Conservation (phyloP, 2,113 vertebrate species). For the Toxotes chatareus region DNA sequence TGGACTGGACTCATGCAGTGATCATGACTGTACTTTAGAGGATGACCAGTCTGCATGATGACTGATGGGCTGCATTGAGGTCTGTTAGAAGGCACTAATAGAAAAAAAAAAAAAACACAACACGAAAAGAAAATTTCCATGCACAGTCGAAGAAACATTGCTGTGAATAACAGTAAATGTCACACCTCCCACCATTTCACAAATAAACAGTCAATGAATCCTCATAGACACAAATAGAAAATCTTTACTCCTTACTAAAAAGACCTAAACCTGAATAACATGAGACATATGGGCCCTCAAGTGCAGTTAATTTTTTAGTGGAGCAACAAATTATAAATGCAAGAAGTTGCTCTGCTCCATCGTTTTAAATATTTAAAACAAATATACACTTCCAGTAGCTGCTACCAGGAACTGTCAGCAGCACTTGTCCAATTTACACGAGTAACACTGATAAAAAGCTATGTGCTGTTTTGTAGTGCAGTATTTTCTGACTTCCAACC, state of each 20-base stretch:
- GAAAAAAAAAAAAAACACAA: neutral
- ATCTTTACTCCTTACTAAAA: neutral
- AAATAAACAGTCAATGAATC: slow-evolving; percentile 11
- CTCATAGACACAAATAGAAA: neutral
- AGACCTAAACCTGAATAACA: neutral
- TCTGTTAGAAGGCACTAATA: neutral
- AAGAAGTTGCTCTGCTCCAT: neutral
- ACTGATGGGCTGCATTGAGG: slow-evolving; percentile 13
- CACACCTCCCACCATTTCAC: slow-evolving; percentile 40
- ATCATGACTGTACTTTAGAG: neutral
- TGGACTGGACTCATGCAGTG: neutral
- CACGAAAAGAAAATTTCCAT: neutral
- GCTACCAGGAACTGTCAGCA: slow-evolving; percentile 12
- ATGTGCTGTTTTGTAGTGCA: slow-evolving; percentile 2
- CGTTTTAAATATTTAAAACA: slow-evolving; percentile 37
- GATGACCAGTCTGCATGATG: neutral
- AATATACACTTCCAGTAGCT: neutral
- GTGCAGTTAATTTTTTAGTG: slow-evolving; percentile 18
- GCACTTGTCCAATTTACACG: slow-evolving; percentile 9
- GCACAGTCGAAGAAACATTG: neutral
- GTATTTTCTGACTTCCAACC: slow-evolving; percentile 16
- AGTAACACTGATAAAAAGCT: neutral
- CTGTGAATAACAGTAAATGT: neutral
- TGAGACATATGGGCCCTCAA: slow-evolving; percentile 5
- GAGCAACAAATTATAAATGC: slow-evolving; percentile 9